These are phyloP conservation scores for Loris lydekkerianus DNA, from an alignment of 2,797 vertebrate genomes.

Conservation along the genomic window DNA sequence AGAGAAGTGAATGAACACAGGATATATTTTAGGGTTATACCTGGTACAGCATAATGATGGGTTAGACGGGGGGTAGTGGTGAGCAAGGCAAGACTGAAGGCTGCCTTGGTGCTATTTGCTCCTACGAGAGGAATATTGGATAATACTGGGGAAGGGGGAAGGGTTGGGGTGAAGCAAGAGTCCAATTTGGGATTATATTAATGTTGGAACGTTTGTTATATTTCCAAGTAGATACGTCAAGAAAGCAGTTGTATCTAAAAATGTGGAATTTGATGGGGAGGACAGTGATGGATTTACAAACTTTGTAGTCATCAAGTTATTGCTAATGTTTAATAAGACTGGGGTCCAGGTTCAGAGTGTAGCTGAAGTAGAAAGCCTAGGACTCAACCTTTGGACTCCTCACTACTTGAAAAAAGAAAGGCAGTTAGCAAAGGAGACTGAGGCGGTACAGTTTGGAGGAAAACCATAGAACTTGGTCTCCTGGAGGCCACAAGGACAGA, in stretches of 20 bases:
- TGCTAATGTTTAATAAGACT: background rate
- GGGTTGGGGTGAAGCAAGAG: background rate
- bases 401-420: conserved; percentile 3
- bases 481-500: background rate
- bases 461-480: background rate
- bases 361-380: background rate
- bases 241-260: background rate
- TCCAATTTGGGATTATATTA: background rate
- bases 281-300: background rate
- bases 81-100: background rate
- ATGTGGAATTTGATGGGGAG: background rate
- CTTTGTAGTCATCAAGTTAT: background rate
- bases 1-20: background rate
- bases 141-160: background rate
- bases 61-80: background rate
- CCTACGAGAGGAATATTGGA: background rate
- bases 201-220: background rate
- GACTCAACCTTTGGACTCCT: background rate
- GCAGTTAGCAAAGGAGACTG: background rate
- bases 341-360: background rate
- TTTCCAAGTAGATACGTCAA: background rate
- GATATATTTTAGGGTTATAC: background rate
- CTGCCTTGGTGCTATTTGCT: background rate
- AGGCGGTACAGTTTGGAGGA: background rate
- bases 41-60: background rate